Percentiles rank a stretch among this genome's conserved stretches.
These are phyloP conservation scores for Pogonocherus hispidulus DNA, from an alignment of 2,888 invertebrate species.

Conservation along the genomic window DNA sequence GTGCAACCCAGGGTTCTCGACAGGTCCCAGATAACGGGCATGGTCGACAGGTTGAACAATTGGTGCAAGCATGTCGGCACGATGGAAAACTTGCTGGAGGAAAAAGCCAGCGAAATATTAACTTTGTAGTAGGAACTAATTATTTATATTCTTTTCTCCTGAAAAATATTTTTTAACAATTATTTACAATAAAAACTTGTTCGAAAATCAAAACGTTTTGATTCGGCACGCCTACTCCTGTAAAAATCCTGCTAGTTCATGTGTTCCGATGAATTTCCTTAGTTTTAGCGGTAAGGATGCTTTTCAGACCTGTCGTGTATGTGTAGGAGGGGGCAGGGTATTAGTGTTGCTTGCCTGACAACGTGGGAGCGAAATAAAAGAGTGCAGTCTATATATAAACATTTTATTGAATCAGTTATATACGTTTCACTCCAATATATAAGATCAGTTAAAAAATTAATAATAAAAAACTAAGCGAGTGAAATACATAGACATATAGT, in stretches of 20 bases:
- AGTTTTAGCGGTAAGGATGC: too few relatives aligned
- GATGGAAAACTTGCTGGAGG: slow-evolving; percentile 82
- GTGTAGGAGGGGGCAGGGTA: too few relatives aligned
- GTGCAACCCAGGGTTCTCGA: slow-evolving; percentile 88
- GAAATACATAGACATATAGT: slow-evolving; percentile 13
- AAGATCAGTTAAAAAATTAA: slow-evolving; percentile 52
- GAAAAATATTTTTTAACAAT: slow-evolving; percentile 34
- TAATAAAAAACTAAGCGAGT: slow-evolving; percentile 39
- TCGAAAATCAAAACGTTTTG: not conserved
- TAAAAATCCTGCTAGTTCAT: too few relatives aligned
- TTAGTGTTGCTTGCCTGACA: too few relatives aligned
- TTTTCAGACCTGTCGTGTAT: too few relatives aligned
- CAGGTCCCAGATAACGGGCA: slow-evolving; percentile 76
- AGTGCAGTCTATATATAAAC: slow-evolving; percentile 21
- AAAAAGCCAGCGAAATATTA: slow-evolving; percentile 83
- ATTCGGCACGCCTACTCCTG: too few relatives aligned
- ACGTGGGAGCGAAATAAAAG: not conserved
- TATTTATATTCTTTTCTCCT: slow-evolving; percentile 37
- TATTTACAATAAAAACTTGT: slow-evolving; percentile 33
- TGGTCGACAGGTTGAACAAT: slow-evolving; percentile 79
- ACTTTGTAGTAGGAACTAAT: slow-evolving; percentile 70
- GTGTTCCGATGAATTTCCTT: too few relatives aligned
- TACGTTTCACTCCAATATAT: slow-evolving; percentile 57
- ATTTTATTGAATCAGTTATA: slow-evolving; percentile 49
- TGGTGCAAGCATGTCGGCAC: slow-evolving; percentile 83